Conservation (phyloP, 2,888 invertebrate genomes). For the Ptilodon capucinus region DNA sequence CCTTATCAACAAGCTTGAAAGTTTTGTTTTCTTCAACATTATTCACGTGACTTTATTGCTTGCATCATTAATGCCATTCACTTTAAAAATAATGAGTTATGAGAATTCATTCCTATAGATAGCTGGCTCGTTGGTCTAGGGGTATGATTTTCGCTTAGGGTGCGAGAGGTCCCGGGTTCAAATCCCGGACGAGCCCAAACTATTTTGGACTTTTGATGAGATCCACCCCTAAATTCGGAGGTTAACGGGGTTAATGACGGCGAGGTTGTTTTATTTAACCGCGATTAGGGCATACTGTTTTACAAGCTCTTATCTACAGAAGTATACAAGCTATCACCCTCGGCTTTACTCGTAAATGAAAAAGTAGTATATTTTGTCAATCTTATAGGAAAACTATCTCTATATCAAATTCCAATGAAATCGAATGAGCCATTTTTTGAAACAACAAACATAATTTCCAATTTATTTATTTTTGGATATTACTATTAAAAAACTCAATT, state of each 20-base stretch:
- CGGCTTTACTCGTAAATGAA: no score
- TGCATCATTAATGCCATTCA: not conserved
- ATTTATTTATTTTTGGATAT: no score
- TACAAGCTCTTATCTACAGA: no score
- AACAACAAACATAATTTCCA: no score
- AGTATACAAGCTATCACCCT: no score
- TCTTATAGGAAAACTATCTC: no score
- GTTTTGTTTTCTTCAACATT: not conserved
- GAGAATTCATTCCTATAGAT: fast-evolving
- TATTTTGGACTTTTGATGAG: conserved; percentile 19
- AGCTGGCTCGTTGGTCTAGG: conserved; percentile 80
- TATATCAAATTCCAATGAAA: no score
- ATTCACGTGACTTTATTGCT: not conserved
- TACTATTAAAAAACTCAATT: no score
- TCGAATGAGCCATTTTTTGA: no score
- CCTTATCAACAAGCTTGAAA: not conserved
- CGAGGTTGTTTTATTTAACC: not conserved
- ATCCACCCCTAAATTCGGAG: not conserved
- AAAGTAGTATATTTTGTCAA: no score
- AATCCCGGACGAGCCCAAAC: conserved; percentile 79
- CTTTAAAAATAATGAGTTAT: not conserved
- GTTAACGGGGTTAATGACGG: not conserved
- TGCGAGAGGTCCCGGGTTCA: conserved; percentile 82
- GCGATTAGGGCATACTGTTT: not conserved
- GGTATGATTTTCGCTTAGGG: conserved; percentile 83